These are phyloP conservation scores for Heteromyza rotundicornis DNA, from an alignment of 2,888 invertebrate species.

Conservation along the genomic window DNA sequence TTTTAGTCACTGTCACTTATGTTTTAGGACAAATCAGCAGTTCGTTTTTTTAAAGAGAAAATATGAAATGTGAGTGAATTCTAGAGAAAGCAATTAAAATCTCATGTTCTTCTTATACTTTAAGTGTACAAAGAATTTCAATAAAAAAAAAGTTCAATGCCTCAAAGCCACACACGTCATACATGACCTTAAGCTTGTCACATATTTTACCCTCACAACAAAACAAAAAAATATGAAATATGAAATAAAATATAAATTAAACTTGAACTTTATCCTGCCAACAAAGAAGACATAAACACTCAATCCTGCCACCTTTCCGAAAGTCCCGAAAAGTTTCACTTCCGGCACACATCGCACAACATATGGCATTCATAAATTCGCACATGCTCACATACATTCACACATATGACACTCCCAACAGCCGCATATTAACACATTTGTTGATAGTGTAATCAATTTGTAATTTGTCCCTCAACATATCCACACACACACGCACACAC, in stretches of 20 bases:
- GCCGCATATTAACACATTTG: slow-evolving; percentile 52
- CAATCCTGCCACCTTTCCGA: not conserved
- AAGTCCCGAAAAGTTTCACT: not conserved
- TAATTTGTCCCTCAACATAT: slow-evolving; percentile 16
- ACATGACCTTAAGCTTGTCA: too few species aligned
- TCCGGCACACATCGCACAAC: not conserved
- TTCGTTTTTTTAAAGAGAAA: too few species aligned
- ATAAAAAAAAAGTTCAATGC: too few species aligned
- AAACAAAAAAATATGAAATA: not conserved
- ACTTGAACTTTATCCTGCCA: not conserved
- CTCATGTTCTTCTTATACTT: too few species aligned
- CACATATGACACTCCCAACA: not conserved
- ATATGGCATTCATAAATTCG: not conserved
- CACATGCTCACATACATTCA: slow-evolving; percentile 2
- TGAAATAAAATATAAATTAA: not conserved
- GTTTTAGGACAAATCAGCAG: too few species aligned
- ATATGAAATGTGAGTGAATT: too few species aligned
- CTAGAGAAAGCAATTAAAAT: too few species aligned
- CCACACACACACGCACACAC: not conserved
- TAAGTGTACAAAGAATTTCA: too few species aligned
- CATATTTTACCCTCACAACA: too few species aligned
- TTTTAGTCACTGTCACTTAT: too few species aligned
- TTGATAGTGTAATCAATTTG: slow-evolving; percentile 55
- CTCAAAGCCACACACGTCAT: too few species aligned
- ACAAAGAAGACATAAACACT: not conserved